These are phyloP conservation scores for Delia radicum DNA, from an alignment of 1,140 invertebrate genomes.

Conservation along the genomic window DNA sequence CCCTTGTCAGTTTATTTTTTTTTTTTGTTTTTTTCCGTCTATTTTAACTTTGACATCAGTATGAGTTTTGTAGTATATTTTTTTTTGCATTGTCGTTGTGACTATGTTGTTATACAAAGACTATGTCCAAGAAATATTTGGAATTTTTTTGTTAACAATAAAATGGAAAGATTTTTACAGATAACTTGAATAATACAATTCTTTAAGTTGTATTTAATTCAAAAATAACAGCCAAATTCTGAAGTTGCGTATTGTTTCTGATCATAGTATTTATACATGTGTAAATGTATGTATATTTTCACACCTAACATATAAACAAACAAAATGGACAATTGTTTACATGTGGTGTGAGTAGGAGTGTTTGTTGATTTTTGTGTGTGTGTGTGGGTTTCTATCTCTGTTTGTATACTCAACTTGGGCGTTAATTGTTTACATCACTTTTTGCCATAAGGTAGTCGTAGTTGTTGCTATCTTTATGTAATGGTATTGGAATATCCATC, in stretches of 20 bases:
- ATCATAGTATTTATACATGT: not conserved
- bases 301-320: not conserved
- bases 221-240: too few species aligned
- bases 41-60: not conserved
- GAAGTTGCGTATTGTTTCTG: too few species aligned
- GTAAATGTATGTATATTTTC: not conserved
- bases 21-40: not conserved
- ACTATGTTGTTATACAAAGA: not conserved
- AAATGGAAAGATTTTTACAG: too few species aligned
- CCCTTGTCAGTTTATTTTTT: not conserved
- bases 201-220: too few species aligned
- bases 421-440: constrained; percentile 27
- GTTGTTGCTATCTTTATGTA: not conserved
- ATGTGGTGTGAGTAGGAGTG: not conserved
- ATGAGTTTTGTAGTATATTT: constrained; percentile 11
- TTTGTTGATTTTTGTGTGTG: not conserved
- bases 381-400: not conserved
- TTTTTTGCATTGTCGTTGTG: constrained; percentile 9
- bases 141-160: too few species aligned
- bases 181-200: too few species aligned
- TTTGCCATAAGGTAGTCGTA: not conserved
- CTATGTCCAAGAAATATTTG: not conserved
- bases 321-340: constrained; percentile 19
- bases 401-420: constrained; percentile 19
- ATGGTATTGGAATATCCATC: not conserved